These are phyloP conservation scores for Drosophila tropicalis DNA, from an alignment of 1,140 invertebrate species.

Conservation along the genomic window DNA sequence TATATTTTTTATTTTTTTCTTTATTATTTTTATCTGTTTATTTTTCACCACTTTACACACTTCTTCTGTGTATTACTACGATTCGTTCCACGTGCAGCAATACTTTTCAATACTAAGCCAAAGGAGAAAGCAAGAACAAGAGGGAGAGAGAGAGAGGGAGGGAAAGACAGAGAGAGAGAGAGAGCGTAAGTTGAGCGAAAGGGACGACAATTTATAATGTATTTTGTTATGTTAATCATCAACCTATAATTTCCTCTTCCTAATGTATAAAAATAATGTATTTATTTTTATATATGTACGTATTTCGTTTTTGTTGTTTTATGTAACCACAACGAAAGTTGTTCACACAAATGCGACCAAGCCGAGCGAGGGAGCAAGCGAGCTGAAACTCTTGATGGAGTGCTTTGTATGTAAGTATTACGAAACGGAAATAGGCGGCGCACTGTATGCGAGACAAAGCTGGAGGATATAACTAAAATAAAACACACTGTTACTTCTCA, in stretches of 20 bases:
- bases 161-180: slow-evolving; percentile 3
- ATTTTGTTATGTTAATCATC: not conserved
- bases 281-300: slow-evolving; percentile 36
- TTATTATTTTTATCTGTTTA: slow-evolving; percentile 25
- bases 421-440: slow-evolving; percentile 73
- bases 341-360: not conserved
- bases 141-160: not conserved
- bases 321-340: slow-evolving; percentile 59
- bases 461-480: not conserved
- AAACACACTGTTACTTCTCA: slow-evolving; percentile 1
- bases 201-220: not conserved
- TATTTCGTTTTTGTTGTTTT: slow-evolving; percentile 67
- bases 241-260: not conserved
- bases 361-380: not conserved
- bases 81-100: slow-evolving; percentile 65
- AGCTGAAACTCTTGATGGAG: slow-evolving; percentile 16
- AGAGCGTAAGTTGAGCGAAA: not conserved
- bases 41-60: slow-evolving; percentile 39
- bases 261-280: not conserved
- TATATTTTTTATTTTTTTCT: slow-evolving; percentile 50
- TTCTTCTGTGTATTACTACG: slow-evolving; percentile 31
- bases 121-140: not conserved
- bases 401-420: slow-evolving; percentile 57
- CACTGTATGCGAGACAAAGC: slow-evolving; percentile 25
- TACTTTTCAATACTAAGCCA: slow-evolving; percentile 32